Percentiles rank a stretch among this genome's conserved stretches.
These are phyloP conservation scores for Anthophora plumipes DNA, from an alignment of 2,888 invertebrate genomes.

Conservation along the genomic window DNA sequence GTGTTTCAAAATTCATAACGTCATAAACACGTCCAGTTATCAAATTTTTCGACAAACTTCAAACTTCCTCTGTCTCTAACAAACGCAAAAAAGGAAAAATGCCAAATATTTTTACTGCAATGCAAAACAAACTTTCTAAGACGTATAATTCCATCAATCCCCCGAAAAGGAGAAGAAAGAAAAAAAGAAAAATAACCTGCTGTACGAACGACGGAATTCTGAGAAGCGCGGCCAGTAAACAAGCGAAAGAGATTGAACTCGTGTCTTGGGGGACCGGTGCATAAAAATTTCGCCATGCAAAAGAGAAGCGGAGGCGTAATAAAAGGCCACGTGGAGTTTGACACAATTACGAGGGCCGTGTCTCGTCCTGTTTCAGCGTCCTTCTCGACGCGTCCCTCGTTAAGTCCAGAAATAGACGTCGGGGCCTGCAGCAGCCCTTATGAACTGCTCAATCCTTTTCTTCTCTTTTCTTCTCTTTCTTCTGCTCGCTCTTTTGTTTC, in stretches of 20 bases:
- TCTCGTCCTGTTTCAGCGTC: slow-evolving; percentile 40
- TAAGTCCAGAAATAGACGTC: slow-evolving; percentile 59
- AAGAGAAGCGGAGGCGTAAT: slow-evolving; percentile 18
- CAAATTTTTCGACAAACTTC: too few relatives aligned
- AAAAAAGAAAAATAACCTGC: background rate
- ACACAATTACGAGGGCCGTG: slow-evolving; percentile 50
- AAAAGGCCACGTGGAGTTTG: slow-evolving; percentile 55
- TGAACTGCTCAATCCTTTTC: slow-evolving; percentile 50
- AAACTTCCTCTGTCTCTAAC: too few relatives aligned
- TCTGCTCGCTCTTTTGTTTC: slow-evolving; percentile 62
- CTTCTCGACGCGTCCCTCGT: slow-evolving; percentile 51
- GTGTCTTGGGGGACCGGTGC: background rate
- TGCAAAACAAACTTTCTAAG: background rate
- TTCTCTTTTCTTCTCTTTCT: slow-evolving; percentile 40
- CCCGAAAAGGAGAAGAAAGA: background rate
- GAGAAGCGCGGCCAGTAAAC: slow-evolving; percentile 9
- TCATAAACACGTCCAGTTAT: too few relatives aligned
- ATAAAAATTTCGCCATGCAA: slow-evolving; percentile 30
- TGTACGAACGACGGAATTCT: background rate
- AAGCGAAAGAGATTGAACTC: background rate
- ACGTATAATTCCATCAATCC: background rate
- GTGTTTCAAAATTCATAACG: too few relatives aligned
- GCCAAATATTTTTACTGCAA: background rate
- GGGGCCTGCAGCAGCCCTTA: slow-evolving; percentile 27
- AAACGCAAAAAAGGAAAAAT: background rate